Conservation (phyloP, 2,888 invertebrate genomes). For the Seira musarum region DNA sequence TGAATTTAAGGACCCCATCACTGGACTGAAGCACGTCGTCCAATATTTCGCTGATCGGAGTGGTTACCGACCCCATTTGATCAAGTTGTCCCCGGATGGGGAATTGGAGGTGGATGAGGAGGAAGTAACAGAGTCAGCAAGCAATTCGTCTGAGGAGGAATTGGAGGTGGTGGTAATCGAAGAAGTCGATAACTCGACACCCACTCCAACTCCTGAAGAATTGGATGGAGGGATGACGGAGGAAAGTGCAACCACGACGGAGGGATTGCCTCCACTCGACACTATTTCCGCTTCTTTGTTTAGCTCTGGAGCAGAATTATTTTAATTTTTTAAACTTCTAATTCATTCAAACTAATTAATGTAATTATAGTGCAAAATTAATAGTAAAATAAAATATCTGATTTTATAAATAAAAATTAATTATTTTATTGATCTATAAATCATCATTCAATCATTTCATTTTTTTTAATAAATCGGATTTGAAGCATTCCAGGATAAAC, state of each 20-base stretch:
- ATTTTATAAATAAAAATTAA: neutral
- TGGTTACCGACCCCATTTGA: constrained; percentile 26
- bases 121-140: no score
- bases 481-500: no score
- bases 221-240: neutral
- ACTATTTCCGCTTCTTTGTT: constrained; percentile 27
- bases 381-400: neutral
- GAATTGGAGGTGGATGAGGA: no score
- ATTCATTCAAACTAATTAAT: no score
- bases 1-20: neutral
- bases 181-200: no score
- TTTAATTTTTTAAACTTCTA: no score
- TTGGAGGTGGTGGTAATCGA: no score
- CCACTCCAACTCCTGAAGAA: no score
- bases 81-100: neutral
- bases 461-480: no score
- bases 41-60: constrained; percentile 24
- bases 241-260: neutral
- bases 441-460: neutral
- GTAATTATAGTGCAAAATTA: no score
- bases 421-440: constrained; percentile 2
- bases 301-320: constrained; percentile 7
- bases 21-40: constrained; percentile 24
- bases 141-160: no score
- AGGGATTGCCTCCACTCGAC: no score